phyloP scores from a whole-genome alignment of 2,888 invertebrate species.

The Drosophila anomelani region DNA sequence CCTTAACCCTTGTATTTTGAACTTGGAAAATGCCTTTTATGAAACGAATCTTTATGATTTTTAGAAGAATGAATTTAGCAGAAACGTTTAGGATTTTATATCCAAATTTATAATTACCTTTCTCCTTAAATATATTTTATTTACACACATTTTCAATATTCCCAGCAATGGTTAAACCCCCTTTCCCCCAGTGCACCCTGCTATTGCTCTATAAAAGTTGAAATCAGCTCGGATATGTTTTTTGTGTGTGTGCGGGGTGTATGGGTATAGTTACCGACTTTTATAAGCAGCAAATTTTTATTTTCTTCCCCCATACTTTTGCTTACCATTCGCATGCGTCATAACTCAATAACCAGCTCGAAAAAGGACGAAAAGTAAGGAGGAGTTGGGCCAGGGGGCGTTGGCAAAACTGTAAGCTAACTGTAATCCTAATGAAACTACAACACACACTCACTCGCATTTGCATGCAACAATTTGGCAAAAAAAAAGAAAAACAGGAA shows the following conservation, averaged over 20 bases:
- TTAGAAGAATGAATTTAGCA: no score
- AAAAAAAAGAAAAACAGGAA: slow-evolving; percentile 38
- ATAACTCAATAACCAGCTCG: slow-evolving; percentile 75
- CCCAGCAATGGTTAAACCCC: background rate
- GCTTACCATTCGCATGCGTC: slow-evolving; percentile 73
- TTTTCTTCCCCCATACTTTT: slow-evolving; percentile 55
- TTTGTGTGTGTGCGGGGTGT: slow-evolving; percentile 31
- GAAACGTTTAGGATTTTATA: background rate
- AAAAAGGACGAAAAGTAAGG: slow-evolving; percentile 6
- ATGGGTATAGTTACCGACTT: slow-evolving; percentile 52
- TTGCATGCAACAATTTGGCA: slow-evolving; percentile 77
- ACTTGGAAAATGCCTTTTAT: no score
- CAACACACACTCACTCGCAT: slow-evolving; percentile 68
- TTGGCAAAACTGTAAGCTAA: slow-evolving; percentile 60
- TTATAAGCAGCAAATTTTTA: slow-evolving; percentile 77
- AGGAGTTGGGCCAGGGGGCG: slow-evolving; percentile 15
- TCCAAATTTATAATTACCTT: background rate
- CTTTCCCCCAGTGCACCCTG: background rate
- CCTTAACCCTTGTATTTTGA: no score
- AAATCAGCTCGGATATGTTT: slow-evolving; percentile 37
- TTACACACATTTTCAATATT: background rate
- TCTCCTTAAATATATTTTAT: background rate
- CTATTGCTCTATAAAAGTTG: slow-evolving; percentile 39
- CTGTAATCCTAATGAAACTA: slow-evolving; percentile 81
- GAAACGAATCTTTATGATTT: no score